Percentiles rank a stretch among this genome's conserved stretches.
Evolutionary conservation across 2,888 invertebrate species (phyloP).

Genomic region (Anthophora plumipes): DNA sequence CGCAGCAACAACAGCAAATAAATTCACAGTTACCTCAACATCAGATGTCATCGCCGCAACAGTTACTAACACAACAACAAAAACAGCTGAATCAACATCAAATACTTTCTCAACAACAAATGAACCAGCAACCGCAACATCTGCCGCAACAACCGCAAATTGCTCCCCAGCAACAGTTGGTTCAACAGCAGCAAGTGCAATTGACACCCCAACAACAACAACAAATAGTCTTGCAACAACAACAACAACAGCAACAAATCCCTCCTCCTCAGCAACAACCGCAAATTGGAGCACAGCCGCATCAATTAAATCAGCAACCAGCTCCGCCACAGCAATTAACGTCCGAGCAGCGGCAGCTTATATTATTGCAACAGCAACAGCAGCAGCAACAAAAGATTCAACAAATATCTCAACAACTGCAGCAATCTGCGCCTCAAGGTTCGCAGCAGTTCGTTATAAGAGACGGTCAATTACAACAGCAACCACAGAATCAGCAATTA

Average conservation of each 20-base stretch:
- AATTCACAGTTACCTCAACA: conserved; percentile 78
- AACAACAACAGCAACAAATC: conserved; percentile 78
- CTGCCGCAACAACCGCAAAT: conserved; percentile 76
- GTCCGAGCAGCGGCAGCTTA: conserved; percentile 83
- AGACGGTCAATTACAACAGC: conserved; percentile 83
- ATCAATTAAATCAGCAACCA: conserved; percentile 70
- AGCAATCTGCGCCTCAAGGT: conserved; percentile 82
- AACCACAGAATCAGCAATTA: conserved; percentile 82
- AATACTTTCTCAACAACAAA: conserved; percentile 81
- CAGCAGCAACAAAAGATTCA: conserved; percentile 86
- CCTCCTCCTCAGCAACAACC: conserved; percentile 71
- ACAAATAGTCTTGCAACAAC: conserved; percentile 73
- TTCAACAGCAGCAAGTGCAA: conserved; percentile 69
- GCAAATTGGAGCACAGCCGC: conserved; percentile 64
- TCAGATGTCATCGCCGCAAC: conserved; percentile 77
- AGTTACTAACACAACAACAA: conserved; percentile 80
- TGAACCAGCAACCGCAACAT: conserved; percentile 85
- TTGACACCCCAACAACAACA: conserved; percentile 75
- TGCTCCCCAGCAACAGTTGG: conserved; percentile 72
- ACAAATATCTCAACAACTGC: conserved; percentile 85
- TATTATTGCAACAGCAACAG: conserved; percentile 86
- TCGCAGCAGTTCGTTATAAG: conserved; percentile 84
- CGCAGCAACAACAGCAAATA: conserved; percentile 85
- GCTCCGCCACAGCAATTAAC: conserved; percentile 81
- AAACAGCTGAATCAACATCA: conserved; percentile 80